These are phyloP conservation scores for Platycheirus albimanus DNA, from an alignment of 2,888 invertebrate species.

Conservation along the genomic window DNA sequence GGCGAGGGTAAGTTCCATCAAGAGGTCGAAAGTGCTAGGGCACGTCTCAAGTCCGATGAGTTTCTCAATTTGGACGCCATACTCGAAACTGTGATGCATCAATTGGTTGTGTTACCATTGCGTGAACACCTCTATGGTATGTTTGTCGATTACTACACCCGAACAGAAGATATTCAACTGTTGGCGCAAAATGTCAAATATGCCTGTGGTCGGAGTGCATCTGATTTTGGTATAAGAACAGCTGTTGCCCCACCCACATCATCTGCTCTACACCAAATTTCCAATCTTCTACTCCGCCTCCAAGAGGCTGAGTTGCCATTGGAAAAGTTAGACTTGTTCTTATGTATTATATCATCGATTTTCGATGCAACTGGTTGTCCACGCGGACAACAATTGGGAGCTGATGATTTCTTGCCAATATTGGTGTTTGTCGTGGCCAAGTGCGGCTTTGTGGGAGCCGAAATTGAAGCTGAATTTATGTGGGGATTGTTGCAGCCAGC, in stretches of 20 bases:
- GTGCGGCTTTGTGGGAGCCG: constrained; percentile 94
- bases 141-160: constrained; percentile 94
- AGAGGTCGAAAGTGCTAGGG: constrained; percentile 88
- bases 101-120: constrained; percentile 93
- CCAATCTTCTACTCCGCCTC: constrained; percentile 90
- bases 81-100: constrained; percentile 96
- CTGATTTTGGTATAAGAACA: constrained; percentile 83
- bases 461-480: constrained; percentile 98
- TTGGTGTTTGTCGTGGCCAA: constrained; percentile 96
- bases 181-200: constrained; percentile 84
- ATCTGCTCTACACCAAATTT: constrained; percentile 89
- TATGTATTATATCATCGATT: constrained; percentile 94
- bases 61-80: constrained; percentile 98
- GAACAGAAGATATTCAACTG: constrained; percentile 88
- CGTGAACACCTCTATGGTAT: constrained; percentile 92
- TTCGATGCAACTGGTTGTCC: constrained; percentile 86
- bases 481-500: constrained; percentile 96
- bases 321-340: constrained; percentile 95
- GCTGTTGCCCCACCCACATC: constrained; percentile 91
- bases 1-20: constrained; percentile 96
- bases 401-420: constrained; percentile 95
- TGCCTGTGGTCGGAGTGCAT: constrained; percentile 80
- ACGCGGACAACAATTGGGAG: constrained; percentile 85
- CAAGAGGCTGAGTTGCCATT: constrained; percentile 96
- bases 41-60: constrained; percentile 92